phyloP scores from a whole-genome alignment of 2,888 invertebrate species.

The Ormia ochracea region DNA sequence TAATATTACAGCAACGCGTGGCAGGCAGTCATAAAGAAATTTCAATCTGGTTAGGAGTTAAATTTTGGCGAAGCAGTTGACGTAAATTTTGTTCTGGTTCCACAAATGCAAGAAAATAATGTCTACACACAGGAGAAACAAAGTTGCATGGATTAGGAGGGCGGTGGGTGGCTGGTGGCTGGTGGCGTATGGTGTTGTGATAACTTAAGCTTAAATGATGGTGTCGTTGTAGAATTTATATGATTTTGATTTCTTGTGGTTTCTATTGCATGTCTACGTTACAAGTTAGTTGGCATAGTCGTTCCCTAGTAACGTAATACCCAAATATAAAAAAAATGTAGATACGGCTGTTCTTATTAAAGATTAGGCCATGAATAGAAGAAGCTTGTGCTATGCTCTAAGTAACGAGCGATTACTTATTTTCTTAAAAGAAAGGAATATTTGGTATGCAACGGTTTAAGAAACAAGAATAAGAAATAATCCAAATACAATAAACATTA shows the following conservation, averaged over 20 bases:
- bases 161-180: background rate
- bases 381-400: slow-evolving; percentile 12
- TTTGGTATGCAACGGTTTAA: background rate
- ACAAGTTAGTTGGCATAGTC: background rate
- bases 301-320: background rate
- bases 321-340: background rate
- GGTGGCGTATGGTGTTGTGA: background rate
- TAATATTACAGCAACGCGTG: slow-evolving; percentile 50
- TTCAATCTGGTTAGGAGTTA: slow-evolving; percentile 30
- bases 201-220: slow-evolving; percentile 8
- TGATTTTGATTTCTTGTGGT: slow-evolving; percentile 20
- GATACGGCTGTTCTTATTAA: slow-evolving; percentile 31
- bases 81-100: background rate
- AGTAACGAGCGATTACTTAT: slow-evolving; percentile 20
- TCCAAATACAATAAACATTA: slow-evolving; percentile 10
- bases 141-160: background rate
- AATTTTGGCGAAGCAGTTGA: slow-evolving; percentile 6
- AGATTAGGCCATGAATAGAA: slow-evolving; percentile 42
- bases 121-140: background rate
- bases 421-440: slow-evolving; percentile 21
- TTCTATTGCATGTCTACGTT: slow-evolving; percentile 6
- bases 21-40: slow-evolving; percentile 46
- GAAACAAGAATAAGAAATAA: background rate
- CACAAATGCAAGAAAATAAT: background rate
- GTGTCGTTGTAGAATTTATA: slow-evolving; percentile 9